Base-by-base conservation (phyloP, 2,797 vertebrate genomes). In the Aselliscus stoliczkanus region DNA sequence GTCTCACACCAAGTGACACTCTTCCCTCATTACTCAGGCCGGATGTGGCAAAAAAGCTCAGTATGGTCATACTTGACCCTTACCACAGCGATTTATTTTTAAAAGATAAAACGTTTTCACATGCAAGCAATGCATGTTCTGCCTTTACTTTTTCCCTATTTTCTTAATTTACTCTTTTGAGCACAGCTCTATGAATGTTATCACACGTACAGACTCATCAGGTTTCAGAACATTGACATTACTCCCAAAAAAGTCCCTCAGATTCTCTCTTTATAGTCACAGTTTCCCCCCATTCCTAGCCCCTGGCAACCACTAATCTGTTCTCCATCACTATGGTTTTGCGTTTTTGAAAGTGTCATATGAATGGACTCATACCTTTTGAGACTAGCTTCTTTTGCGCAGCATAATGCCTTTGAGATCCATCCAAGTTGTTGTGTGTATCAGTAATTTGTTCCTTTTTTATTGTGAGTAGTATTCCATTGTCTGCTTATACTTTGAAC, bases 401-500 rank as follows among this genome's bases (percentile, higher is more conserved):
- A 87, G 83, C 83, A 93, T 58, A 95, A 91, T 64, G 65, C 47
- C 86, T 97, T 44, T 96, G 94, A 87, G 42, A 97, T 89, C 29
- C 88, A 94, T 72, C 87, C 90, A 90, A 73, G 58, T 84, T 92
- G 72, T 80, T 94, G 44, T 73, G 75, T 88, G 31, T 75, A 76
- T 94, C 86, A 67, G 70, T 75, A 94, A 89, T 96, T 94, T 34
- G 15, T 85, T 95, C 69, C 31, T 77, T 80, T 80, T 95, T 79
- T 79, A 92, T 79, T 93, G 64, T 91, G 34, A 89, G 56, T 82
- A 69, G 60, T 86, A 76, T 52, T 96, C 29, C 75, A 91, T 76
- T 95, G 83, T 91, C 58, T 92, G 77, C 52, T 75, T 96, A n/a
- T 70, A 92, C 52, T 95, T 72, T 90, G 64, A 96, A 90, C 54